Base-by-base conservation (phyloP, 2,113 vertebrate genomes). In the Tenebrosternarchus preto region DNA sequence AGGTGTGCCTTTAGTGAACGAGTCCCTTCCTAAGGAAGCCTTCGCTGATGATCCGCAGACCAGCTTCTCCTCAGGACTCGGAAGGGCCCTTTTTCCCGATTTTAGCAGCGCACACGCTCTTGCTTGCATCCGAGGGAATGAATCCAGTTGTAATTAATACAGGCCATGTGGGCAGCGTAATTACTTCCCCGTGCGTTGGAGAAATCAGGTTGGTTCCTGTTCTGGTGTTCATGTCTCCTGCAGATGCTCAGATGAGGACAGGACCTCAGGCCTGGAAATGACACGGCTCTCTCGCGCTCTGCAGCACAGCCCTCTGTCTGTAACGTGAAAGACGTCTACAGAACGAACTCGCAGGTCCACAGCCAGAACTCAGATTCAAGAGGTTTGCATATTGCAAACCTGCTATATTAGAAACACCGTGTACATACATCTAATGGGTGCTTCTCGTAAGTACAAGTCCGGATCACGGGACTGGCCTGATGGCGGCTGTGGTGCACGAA, bases 171-270 rank as follows among this genome's bases (percentile, higher is more conserved):
- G 53, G 59, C 25, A 11, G 22, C 60, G 50, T 73, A 80, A 80
- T 80, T 19, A 73, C 59, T 80, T 80, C 78, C 78, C 71, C n/a
- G 43, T 77, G 76, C 24, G 56, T 59, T 20, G 25, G 7, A 72
- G 69, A 61, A 61, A 72, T 63, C 17, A 33, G 57, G n/a, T 60
- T 20, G 53, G 22, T 60, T 71, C 3, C 8, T 53, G 36, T 33
- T n/a, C 22, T 50, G 69, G 22, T n/a, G 36, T 24, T 33, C 17
- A 57, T 53, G 33, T 56, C n/a, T 50, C 36, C 53, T 20, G 72
- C 55, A 36, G 56, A 27, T 71, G 67, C 22, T 20, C 63, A n/a
- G 64, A 78, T 64, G 29, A 69, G 53, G 11, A 12, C 19, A 33
- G 1, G 5, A 55, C 55, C 7, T 61, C 8, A 25, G 7, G 20